These are phyloP conservation scores for Taenioides sp. DNA, from an alignment of 2,797 vertebrate genomes.

Conservation along the genomic window DNA sequence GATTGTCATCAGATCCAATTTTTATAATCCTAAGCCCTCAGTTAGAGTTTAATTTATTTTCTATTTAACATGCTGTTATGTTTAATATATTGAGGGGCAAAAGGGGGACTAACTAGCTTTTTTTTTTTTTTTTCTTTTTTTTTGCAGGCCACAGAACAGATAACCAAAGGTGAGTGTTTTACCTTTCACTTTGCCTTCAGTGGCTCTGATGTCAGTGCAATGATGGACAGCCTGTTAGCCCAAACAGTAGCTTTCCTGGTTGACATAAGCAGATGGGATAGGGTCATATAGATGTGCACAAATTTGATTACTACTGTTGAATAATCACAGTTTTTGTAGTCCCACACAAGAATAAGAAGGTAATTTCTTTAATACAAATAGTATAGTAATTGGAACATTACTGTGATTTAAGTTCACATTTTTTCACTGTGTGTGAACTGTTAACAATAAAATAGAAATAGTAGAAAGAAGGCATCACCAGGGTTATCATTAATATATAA, in stretches of 20 bases:
- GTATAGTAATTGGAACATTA: conserved; percentile 1
- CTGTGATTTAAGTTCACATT: background rate
- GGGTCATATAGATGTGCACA: conserved; percentile 41
- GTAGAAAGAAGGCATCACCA: background rate
- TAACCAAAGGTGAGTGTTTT: conserved; percentile 96
- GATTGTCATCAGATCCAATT: background rate
- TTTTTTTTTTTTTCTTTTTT: conserved; percentile 23
- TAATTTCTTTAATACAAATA: conserved; percentile 23
- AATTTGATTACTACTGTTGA: conserved; percentile 68
- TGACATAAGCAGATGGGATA: conserved; percentile 57
- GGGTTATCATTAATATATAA: background rate
- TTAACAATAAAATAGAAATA: too few relatives aligned
- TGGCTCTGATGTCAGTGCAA: conserved; percentile 19
- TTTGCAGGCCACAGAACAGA: conserved; percentile 96
- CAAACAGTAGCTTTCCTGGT: conserved; percentile 34
- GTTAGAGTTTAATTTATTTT: background rate
- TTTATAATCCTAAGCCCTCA: background rate
- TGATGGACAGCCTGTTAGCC: conserved; percentile 23
- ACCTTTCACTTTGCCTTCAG: conserved; percentile 20
- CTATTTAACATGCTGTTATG: background rate
- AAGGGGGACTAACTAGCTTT: background rate
- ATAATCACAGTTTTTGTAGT: conserved; percentile 31
- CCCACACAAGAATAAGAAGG: conserved; percentile 5
- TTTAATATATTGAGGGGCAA: background rate
- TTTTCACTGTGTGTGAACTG: too few relatives aligned